Conservation (phyloP, 1,140 invertebrate genomes). For the Cardiocondyla obscurior region DNA sequence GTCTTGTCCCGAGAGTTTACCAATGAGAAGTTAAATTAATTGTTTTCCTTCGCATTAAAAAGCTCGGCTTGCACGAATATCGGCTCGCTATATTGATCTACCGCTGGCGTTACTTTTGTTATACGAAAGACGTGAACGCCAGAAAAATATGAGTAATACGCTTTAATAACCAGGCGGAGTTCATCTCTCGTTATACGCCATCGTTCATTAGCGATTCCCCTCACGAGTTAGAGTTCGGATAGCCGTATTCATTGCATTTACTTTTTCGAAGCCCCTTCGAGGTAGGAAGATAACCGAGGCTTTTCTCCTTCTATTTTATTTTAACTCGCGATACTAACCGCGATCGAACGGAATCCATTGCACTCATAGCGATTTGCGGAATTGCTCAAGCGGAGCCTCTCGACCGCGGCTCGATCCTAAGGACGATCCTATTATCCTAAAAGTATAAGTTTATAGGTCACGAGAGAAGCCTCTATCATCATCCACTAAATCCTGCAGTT, state of each 20-base stretch:
- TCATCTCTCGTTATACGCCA: not conserved
- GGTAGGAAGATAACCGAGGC: not conserved
- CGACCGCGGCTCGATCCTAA: not conserved
- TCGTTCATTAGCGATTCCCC: slow-evolving; percentile 36
- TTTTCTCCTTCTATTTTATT: slow-evolving; percentile 14
- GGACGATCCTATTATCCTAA: slow-evolving; percentile 55
- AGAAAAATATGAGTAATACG: not conserved
- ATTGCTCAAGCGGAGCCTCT: slow-evolving; percentile 19
- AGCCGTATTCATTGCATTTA: not conserved
- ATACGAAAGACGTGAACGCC: not conserved
- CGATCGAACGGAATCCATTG: slow-evolving; percentile 51
- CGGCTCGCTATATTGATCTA: not conserved
- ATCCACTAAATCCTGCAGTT: slow-evolving; percentile 41
- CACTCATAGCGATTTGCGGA: slow-evolving; percentile 52
- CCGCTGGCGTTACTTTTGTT: no score
- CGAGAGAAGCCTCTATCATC: slow-evolving; percentile 42
- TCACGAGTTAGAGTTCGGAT: not conserved
- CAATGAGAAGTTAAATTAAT: slow-evolving; percentile 50
- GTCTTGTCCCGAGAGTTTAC: slow-evolving; percentile 15
- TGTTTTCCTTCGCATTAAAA: slow-evolving; percentile 32
- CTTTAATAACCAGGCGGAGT: not conserved
- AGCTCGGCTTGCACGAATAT: not conserved
- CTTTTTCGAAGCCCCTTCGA: not conserved
- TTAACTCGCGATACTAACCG: slow-evolving; percentile 12
- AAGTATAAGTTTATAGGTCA: slow-evolving; percentile 59